phyloP scores from a whole-genome alignment of 2,797 vertebrate species.

The Sebastes nivosus region DNA sequence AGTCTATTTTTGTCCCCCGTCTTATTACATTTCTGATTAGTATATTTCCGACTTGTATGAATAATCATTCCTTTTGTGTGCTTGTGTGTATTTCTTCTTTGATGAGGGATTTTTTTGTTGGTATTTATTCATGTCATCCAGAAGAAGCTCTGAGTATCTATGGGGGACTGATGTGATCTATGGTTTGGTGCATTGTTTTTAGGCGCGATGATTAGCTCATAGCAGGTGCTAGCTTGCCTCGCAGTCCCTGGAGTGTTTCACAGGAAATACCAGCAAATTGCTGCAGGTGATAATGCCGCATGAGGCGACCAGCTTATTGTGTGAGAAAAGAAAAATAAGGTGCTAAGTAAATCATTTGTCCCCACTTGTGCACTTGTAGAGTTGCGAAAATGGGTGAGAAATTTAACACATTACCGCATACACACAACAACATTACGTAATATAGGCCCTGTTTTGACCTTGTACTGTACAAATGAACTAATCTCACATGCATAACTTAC shows the following conservation, averaged over 20 bases:
- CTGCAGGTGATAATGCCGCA: conserved; percentile 58
- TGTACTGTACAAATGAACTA: not conserved
- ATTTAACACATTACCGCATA: not conserved
- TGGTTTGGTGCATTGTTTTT: conserved; percentile 31
- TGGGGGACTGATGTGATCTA: conserved; percentile 24
- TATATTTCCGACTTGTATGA: not conserved
- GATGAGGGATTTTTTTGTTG: not conserved
- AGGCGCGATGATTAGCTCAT: conserved; percentile 38
- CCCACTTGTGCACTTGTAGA: conserved; percentile 31
- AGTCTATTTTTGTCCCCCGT: no score
- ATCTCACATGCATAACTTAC: not conserved
- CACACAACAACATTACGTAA: not conserved
- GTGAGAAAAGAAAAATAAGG: conserved; percentile 31
- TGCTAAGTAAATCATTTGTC: conserved; percentile 57
- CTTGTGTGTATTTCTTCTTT: not conserved
- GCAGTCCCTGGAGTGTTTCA: conserved; percentile 38
- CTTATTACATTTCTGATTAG: not conserved
- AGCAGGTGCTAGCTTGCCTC: conserved; percentile 56
- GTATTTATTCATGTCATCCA: not conserved
- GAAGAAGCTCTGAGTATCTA: not conserved
- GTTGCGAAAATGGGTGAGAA: conserved; percentile 34
- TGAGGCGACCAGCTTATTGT: conserved; percentile 16
- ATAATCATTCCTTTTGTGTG: not conserved
- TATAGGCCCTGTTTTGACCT: not conserved
- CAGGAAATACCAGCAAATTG: conserved; percentile 67